A percentile compares a stretch with the other conserved stretches of the same genome.
phyloP scores from a whole-genome alignment of 1,140 invertebrate species.

The Monomorium pharaonis region DNA sequence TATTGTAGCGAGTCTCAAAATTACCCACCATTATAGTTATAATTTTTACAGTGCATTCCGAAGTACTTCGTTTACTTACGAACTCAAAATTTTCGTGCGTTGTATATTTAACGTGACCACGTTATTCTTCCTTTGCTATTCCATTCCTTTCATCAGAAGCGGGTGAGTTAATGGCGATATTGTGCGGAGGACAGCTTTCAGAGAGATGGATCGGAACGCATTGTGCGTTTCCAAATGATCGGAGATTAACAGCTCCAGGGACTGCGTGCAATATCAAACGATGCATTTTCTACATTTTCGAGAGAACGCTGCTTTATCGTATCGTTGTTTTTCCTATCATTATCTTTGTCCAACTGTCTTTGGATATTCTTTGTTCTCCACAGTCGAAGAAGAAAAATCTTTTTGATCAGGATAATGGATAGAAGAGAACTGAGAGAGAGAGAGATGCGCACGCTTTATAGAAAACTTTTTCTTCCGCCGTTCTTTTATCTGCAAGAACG shows the following conservation, averaged over 20 bases:
- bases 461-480: neutral
- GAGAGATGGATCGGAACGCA: constrained; percentile 35
- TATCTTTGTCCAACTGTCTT: neutral
- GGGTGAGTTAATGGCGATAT: constrained; percentile 44
- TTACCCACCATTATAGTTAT: no score
- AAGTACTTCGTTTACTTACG: neutral
- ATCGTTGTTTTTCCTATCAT: neutral
- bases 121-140: neutral
- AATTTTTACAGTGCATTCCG: no score
- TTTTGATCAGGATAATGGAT: constrained; percentile 6
- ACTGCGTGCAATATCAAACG: neutral
- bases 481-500: constrained; percentile 2
- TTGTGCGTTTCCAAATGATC: constrained; percentile 67
- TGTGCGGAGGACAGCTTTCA: constrained; percentile 44
- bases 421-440: neutral
- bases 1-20: no score
- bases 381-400: constrained; percentile 1
- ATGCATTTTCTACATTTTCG: neutral
- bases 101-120: neutral
- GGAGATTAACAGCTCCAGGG: constrained; percentile 64
- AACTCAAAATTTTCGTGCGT: neutral
- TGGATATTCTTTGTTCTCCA: neutral
- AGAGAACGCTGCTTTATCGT: neutral
- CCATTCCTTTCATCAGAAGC: neutral
- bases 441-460: neutral